Base-by-base conservation (phyloP, 2,888 invertebrate genomes). In the Agonopterix subpropinquella region DNA sequence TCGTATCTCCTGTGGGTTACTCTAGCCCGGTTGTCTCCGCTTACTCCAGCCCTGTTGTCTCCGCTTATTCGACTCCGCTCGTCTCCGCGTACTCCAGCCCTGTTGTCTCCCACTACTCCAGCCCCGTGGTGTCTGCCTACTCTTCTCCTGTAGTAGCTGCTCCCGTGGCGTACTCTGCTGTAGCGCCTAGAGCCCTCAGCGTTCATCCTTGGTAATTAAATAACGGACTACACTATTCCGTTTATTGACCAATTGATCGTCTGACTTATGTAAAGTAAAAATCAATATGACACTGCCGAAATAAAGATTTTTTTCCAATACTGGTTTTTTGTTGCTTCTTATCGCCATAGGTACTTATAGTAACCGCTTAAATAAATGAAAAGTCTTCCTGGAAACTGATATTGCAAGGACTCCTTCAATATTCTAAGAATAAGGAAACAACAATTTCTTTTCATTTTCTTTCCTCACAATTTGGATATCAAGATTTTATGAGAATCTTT, bases 181-280 rank as follows among this genome's bases (percentile, higher is more conserved):
- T 43, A 51, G 70, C 67, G 53, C 75, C 77, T 41, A 79, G 54
- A 52, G 77, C 80, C 50, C 69, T 70, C 54, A 70, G 82, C 57
- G 77, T 81, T 47, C 79, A 81, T 65, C 80, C 80, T 18, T 82
- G 74, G 64, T 80, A 70, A 77, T 56, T 43, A 43, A 49, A 45
- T 39, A 28, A 47, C 52, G 18, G 28, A 7, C 5, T 37, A 42
- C 44, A 10, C 13, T 11, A 13, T 42, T 8, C 18, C 28, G 28
- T 28, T 11, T 35, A 9, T 28, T 37, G n/a, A 47, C 45, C 47
- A 44, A 47, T 44, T 44, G 45, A 41, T 53, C 47, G 56, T 61
- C 58, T 62, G 61, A 59, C 58, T 54, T 51, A 51, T 47, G 39
- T 52, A 47, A 36, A 50, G 47, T 49, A 54, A 50, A 47, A 45